Conservation (phyloP, 1,140 invertebrate species). For the Rhagoletis zephyria region DNA sequence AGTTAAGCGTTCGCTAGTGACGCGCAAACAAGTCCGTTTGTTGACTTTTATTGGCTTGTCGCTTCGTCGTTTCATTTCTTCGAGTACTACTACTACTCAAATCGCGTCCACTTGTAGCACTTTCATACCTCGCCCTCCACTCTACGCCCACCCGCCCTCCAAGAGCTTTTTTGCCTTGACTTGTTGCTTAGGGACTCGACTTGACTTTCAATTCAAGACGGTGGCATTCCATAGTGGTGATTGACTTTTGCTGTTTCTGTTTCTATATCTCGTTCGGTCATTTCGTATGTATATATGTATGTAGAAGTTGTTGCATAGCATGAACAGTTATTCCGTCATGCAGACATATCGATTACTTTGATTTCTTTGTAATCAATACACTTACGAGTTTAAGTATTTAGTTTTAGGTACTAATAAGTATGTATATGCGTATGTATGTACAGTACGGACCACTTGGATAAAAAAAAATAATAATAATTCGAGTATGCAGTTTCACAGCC, state of each 20-base stretch:
- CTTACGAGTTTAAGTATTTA: not conserved
- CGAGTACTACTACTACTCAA: not conserved
- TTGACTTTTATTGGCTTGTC: slow-evolving; percentile 32
- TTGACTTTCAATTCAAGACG: slow-evolving; percentile 38
- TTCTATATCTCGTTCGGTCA: slow-evolving; percentile 51
- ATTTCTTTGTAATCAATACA: slow-evolving; percentile 19
- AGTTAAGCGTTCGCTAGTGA: not conserved
- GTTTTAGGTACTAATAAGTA: not conserved
- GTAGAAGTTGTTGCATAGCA: not conserved
- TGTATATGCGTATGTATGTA: not conserved
- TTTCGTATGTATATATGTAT: not conserved
- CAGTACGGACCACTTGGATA: no score
- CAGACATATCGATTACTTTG: slow-evolving; percentile 26
- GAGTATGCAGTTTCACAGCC: no score
- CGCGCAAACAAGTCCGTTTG: slow-evolving; percentile 23
- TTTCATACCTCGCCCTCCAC: not conserved
- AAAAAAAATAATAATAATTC: no score
- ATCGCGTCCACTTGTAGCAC: slow-evolving; percentile 1
- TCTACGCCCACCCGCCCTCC: not conserved
- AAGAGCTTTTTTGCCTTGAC: slow-evolving; percentile 23
- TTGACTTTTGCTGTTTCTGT: slow-evolving; percentile 66
- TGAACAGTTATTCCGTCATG: slow-evolving; percentile 22
- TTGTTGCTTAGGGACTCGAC: slow-evolving; percentile 16
- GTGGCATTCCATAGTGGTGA: slow-evolving; percentile 70
- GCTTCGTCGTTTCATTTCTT: not conserved